Evolutionary conservation across 1,140 invertebrate species (phyloP), one percentile per base, ranked within the genome.

Genomic region (Drosophila ohnishii): DNA sequence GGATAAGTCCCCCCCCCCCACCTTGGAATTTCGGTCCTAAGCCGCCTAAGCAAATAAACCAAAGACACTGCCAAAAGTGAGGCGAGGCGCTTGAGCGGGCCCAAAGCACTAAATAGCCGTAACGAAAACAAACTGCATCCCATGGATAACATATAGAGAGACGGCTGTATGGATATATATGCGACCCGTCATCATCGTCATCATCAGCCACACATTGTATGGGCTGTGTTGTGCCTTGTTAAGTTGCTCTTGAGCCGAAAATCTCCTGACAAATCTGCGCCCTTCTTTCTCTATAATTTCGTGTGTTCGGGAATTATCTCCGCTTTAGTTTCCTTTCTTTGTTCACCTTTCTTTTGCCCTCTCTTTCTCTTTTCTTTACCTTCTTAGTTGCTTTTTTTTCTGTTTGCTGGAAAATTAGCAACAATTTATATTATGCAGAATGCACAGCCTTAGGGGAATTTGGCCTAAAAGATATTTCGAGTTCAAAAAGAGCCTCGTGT

Each of bases 1-100:
- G 61, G 61, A 64, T 64, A 83, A 83, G 66, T 66, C 57, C 70
- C 69, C 59, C 48, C 48, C 25, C 25, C 25, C 25, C 25, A 3
- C 25, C 5, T 35, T 19, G 39, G 60, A 67, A 78, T 70, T 57
- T 53, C 16, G 40, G 62, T 40, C 59, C 60, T 82, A 75, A 82
- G 80, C 70, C 70, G 79, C 63, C 81, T 84, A 80, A 84, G 76
- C 77, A 84, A 84, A 80, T 84, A 84, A 84, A 76, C 73, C 69
- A 72, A 72, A 71, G 58, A 37, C 32, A 53, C 16, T 34, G 48
- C 1, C n/a, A 22, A 9, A 55, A 35, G 11, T 25, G 4, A 22
- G 51, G 34, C 62, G 58, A 80, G 76, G 72, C 80, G 75, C 75
- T 82, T 80, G 69, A 62, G 40, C 77, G 64, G 69, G 35, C 67